Conservation (phyloP, 2,888 invertebrate genomes). For the Ariolimax columbianus region DNA sequence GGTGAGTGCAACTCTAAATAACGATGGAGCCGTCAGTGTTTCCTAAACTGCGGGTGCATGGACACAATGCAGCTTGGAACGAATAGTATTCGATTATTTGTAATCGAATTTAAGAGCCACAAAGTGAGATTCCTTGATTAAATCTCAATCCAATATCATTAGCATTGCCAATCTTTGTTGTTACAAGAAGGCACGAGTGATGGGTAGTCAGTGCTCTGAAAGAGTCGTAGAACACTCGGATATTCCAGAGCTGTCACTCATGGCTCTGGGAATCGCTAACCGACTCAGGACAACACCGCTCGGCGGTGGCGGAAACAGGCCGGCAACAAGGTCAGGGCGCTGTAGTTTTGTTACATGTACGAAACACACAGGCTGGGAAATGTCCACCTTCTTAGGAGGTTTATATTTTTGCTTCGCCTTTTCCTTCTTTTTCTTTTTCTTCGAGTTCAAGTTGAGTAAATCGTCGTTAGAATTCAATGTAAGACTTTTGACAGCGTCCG, state of each 20-base stretch:
- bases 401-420: constrained; percentile 70
- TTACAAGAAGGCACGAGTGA: too few species aligned
- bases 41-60: too few species aligned
- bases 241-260: constrained; percentile 63
- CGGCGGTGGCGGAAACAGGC: constrained; percentile 52
- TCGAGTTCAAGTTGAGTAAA: constrained; percentile 83
- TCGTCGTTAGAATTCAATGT: constrained; percentile 89
- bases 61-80: too few species aligned
- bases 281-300: constrained; percentile 57
- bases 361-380: constrained; percentile 91
- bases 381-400: constrained; percentile 88
- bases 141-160: too few species aligned
- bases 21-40: too few species aligned
- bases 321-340: constrained; percentile 54
- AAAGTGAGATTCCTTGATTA: too few species aligned
- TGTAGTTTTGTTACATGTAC: constrained; percentile 90
- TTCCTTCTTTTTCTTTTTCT: constrained; percentile 63
- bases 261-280: constrained; percentile 59
- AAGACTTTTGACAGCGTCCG: constrained; percentile 81
- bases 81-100: too few species aligned
- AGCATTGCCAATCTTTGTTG: too few species aligned
- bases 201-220: constrained; percentile 48
- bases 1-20: too few species aligned
- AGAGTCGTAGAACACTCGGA: constrained; percentile 58
- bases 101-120: too few species aligned